Conservation (phyloP, 2,113 vertebrate genomes). For the Scatophagus argus region DNA sequence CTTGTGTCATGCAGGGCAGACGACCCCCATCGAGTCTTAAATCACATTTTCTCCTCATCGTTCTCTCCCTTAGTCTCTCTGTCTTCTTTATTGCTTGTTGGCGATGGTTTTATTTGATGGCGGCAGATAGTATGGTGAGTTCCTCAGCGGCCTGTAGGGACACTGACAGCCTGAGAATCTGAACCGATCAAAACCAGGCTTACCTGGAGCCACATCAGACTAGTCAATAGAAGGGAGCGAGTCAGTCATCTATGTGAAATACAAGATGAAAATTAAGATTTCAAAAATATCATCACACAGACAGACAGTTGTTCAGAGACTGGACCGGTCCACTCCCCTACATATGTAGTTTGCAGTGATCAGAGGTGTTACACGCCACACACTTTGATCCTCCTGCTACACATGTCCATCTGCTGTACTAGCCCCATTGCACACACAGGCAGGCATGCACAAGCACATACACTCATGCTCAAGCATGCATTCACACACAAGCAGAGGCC, state of each 20-base stretch:
- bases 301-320: constrained; percentile 29
- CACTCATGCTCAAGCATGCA: constrained; percentile 7
- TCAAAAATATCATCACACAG: constrained; percentile 17
- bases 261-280: background rate
- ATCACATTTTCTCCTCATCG: constrained; percentile 72
- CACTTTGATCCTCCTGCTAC: constrained; percentile 66
- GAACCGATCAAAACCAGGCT: constrained; percentile 16
- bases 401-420: constrained; percentile 71
- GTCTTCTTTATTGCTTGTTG: constrained; percentile 72
- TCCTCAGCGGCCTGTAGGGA: constrained; percentile 24
- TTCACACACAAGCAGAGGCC: constrained; percentile 34
- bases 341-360: constrained; percentile 39
- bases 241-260: background rate
- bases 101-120: constrained; percentile 67
- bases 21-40: constrained; percentile 62
- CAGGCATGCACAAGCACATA: background rate
- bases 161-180: constrained; percentile 38
- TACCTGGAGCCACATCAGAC: constrained; percentile 21
- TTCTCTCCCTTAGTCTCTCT: constrained; percentile 51
- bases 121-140: constrained; percentile 53
- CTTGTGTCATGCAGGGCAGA: constrained; percentile 57
- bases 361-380: constrained; percentile 29
- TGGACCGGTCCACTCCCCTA: constrained; percentile 11
- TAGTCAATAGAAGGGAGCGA: background rate
- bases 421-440: constrained; percentile 34